These are phyloP conservation scores for Hycleus phaleratus DNA, from an alignment of 1,140 invertebrate species.

Conservation along the genomic window DNA sequence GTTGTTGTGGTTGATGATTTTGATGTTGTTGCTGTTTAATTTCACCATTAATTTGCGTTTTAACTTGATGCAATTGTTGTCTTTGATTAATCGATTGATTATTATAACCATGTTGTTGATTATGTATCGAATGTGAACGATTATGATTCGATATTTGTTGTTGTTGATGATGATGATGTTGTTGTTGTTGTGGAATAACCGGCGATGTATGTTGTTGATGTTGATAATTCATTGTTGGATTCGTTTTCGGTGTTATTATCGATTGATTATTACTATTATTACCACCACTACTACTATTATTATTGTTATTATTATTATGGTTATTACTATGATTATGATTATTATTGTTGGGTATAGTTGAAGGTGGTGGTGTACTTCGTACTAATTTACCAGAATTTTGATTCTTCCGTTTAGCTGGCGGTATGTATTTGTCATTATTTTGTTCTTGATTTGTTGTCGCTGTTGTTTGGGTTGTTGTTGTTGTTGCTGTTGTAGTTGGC, in stretches of 20 bases:
- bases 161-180: neutral
- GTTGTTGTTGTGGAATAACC: neutral
- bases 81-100: neutral
- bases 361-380: slow-evolving; percentile 47
- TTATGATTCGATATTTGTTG: neutral
- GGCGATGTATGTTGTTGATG: neutral
- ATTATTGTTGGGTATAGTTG: neutral
- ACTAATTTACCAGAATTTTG: slow-evolving; percentile 49
- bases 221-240: slow-evolving; percentile 4
- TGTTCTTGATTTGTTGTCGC: slow-evolving; percentile 9
- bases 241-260: slow-evolving; percentile 28
- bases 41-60: slow-evolving; percentile 1
- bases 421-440: slow-evolving; percentile 59
- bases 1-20: neutral
- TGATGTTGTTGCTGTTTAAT: neutral
- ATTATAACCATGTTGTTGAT: neutral
- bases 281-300: neutral
- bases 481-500: slow-evolving; percentile 22
- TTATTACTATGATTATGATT: neutral
- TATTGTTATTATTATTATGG: slow-evolving; percentile 1
- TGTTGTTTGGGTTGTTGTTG: too few relatives aligned
- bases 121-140: neutral
- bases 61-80: neutral
- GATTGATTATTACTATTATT: slow-evolving; percentile 21
- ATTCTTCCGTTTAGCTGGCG: slow-evolving; percentile 66